Evolutionary conservation across 1,140 invertebrate genomes (phyloP).

Genomic region (Muscidifurax raptorellus): DNA sequence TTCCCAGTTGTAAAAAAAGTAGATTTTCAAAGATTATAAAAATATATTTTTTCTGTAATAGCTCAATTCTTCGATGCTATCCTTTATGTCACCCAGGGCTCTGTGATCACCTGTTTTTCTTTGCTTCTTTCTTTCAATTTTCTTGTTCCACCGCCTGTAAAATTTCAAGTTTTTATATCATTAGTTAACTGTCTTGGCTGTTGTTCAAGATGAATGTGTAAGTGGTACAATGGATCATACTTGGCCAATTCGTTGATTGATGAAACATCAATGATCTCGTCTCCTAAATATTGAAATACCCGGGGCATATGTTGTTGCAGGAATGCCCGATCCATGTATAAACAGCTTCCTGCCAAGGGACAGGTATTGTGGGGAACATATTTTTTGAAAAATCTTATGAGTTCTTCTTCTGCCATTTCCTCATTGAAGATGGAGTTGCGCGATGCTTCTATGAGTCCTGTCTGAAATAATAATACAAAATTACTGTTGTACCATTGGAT

Average conservation of each 20-base stretch:
- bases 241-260: constrained; percentile 90
- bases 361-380: constrained; percentile 79
- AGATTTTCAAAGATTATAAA: neutral
- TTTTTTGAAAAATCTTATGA: constrained; percentile 84
- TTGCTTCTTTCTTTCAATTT: constrained; percentile 78
- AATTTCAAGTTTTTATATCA: constrained; percentile 54
- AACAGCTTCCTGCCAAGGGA: constrained; percentile 92
- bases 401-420: constrained; percentile 80
- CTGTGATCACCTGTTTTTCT: constrained; percentile 84
- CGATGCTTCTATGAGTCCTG: constrained; percentile 85
- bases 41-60: constrained; percentile 80
- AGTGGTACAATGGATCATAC: constrained; percentile 63
- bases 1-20: neutral
- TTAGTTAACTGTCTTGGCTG: neutral
- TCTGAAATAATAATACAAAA: constrained; percentile 75
- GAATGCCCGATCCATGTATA: constrained; percentile 91
- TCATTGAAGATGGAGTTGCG: constrained; percentile 78
- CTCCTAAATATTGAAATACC: constrained; percentile 88
- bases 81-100: constrained; percentile 89
- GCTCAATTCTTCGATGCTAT: constrained; percentile 90
- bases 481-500: neutral
- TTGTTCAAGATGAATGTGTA: neutral
- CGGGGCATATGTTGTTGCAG: constrained; percentile 85
- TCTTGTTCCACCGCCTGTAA: constrained; percentile 84
- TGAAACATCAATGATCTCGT: constrained; percentile 95